phyloP scores from a whole-genome alignment of 2,113 vertebrate species.

The Coreoperca whiteheadi region DNA sequence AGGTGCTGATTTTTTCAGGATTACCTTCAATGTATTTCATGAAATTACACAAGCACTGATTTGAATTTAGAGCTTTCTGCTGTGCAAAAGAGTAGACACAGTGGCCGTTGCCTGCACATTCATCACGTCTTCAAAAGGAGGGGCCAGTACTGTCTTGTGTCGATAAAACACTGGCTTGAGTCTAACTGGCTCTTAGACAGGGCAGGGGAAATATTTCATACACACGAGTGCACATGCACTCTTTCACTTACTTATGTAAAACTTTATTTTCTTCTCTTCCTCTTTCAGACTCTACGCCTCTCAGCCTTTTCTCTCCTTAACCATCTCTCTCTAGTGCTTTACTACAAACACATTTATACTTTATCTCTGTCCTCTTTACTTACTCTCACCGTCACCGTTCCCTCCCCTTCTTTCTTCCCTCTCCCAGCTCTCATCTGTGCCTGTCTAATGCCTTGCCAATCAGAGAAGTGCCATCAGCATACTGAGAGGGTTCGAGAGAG shows the following conservation, averaged over 20 bases:
- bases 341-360: conserved; percentile 59
- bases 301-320: conserved; percentile 36
- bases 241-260: conserved; percentile 50
- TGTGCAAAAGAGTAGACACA: neutral
- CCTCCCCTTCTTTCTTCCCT: conserved; percentile 24
- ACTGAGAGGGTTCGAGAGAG: conserved; percentile 52
- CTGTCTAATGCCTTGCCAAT: conserved; percentile 69
- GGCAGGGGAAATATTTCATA: conserved; percentile 56
- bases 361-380: conserved; percentile 66
- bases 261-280: conserved; percentile 53
- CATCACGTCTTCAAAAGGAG: conserved; percentile 35
- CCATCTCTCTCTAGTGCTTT: conserved; percentile 41
- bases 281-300: conserved; percentile 18
- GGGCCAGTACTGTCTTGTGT: neutral
- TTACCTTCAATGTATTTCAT: neutral
- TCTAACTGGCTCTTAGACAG: conserved; percentile 38
- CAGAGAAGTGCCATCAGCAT: conserved; percentile 55
- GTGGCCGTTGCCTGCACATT: conserved; percentile 14
- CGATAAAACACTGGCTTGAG: conserved; percentile 46
- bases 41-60: neutral
- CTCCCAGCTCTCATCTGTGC: conserved; percentile 61
- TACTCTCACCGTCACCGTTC: conserved; percentile 47
- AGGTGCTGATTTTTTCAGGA: neutral
- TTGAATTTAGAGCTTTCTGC: conserved; percentile 19
- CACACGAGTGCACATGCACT: conserved; percentile 51